A percentile compares a stretch with the other conserved stretches of the same genome.
Evolutionary conservation across 2,797 vertebrate genomes (phyloP).

Genomic region (Distichodus sexfasciatus): DNA sequence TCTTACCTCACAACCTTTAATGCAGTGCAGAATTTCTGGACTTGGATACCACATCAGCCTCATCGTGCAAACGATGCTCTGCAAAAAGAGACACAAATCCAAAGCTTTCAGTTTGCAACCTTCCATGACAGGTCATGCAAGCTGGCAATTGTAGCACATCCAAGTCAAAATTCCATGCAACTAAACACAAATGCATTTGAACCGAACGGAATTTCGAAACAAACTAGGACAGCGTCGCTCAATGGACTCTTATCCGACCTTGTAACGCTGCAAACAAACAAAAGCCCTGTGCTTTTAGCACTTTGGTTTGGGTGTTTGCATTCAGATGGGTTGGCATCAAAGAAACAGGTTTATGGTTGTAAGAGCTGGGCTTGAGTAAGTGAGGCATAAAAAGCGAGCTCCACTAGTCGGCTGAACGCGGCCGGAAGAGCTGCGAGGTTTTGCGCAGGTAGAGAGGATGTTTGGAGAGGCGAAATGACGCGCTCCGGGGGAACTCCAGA

Average conservation of each 20-base stretch:
- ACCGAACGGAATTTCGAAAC: slow-evolving; percentile 20
- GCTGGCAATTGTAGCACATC: not conserved
- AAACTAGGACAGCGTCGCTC: slow-evolving; percentile 14
- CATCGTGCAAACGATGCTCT: slow-evolving; percentile 78
- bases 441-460: slow-evolving; percentile 46
- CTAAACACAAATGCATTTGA: slow-evolving; percentile 2
- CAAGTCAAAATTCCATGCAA: not conserved
- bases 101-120: slow-evolving; percentile 6
- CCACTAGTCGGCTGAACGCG: not conserved
- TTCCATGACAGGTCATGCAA: not conserved
- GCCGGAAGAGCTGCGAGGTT: not conserved
- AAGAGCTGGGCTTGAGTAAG: slow-evolving; percentile 31
- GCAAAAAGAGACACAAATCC: slow-evolving; percentile 3
- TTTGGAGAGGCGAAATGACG: slow-evolving; percentile 44
- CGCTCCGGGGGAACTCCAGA: slow-evolving; percentile 47
- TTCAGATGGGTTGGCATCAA: slow-evolving; percentile 8
- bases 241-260: slow-evolving; percentile 28
- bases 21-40: slow-evolving; percentile 88
- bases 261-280: slow-evolving; percentile 36
- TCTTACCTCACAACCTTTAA: slow-evolving; percentile 97
- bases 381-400: slow-evolving; percentile 31
- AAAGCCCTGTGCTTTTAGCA: slow-evolving; percentile 26
- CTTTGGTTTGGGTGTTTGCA: slow-evolving; percentile 12
- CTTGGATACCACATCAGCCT: slow-evolving; percentile 94
- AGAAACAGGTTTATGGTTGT: slow-evolving; percentile 13